Percentiles rank a stretch among this genome's conserved stretches.
These are phyloP conservation scores for Eupithecia dodoneata DNA, from an alignment of 2,888 invertebrate genomes.

Conservation along the genomic window DNA sequence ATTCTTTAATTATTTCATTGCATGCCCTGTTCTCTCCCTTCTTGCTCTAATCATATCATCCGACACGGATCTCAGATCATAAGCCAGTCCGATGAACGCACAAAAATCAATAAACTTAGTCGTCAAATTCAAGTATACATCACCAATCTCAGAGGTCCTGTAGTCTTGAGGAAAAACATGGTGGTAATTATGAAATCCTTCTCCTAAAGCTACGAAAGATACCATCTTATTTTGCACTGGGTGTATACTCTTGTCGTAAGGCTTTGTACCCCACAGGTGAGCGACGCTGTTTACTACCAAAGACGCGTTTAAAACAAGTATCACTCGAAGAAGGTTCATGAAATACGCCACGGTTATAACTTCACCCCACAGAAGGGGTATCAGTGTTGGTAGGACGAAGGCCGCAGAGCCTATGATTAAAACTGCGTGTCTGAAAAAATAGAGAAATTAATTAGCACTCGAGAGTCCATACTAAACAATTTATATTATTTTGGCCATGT, in stretches of 20 bases:
- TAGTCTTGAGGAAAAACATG: constrained; percentile 62
- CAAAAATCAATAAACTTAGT: constrained; percentile 46
- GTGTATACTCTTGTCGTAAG: constrained; percentile 67
- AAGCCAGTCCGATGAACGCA: constrained; percentile 45
- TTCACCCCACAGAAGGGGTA: constrained; percentile 36
- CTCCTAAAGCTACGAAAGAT: constrained; percentile 47
- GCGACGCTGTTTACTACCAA: constrained; percentile 87
- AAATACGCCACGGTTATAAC: constrained; percentile 30
- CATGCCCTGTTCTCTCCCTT: constrained; percentile 21
- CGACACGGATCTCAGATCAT: constrained; percentile 35
- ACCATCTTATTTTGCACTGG: constrained; percentile 48
- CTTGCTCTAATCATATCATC: constrained; percentile 27
- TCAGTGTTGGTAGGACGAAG: constrained; percentile 26
- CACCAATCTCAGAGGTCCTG: constrained; percentile 53
- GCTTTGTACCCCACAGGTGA: constrained; percentile 76
- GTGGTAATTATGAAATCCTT: constrained; percentile 64
- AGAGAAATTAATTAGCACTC: not conserved
- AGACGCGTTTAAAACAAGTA: constrained; percentile 26
- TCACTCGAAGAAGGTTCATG: constrained; percentile 31
- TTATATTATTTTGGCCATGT: too few species aligned
- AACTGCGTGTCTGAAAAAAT: constrained; percentile 1
- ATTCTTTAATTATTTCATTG: too few species aligned
- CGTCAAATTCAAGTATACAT: constrained; percentile 41
- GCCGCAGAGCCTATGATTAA: constrained; percentile 1
- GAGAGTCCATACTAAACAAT: too few species aligned